Evolutionary conservation across 2,113 vertebrate genomes (phyloP).

Genomic region (Ammodramus savannarum): DNA sequence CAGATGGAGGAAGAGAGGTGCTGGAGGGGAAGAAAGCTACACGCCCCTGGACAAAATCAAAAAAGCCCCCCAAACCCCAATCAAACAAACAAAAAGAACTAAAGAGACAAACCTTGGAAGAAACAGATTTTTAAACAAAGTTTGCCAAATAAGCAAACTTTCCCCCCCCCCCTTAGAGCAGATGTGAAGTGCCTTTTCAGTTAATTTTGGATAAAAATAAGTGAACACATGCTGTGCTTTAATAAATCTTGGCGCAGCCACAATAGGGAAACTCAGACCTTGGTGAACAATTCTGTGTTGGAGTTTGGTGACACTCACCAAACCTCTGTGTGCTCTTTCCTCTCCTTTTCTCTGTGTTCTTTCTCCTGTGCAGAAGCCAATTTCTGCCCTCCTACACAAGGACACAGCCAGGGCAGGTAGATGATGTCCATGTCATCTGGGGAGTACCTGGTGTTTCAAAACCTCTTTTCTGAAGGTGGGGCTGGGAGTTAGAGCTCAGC

Average conservation of each 20-base stretch:
- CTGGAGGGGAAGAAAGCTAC: slow-evolving; percentile 26
- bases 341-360: not conserved
- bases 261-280: slow-evolving; percentile 46
- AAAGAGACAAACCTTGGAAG: slow-evolving; percentile 54
- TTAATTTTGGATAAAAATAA: slow-evolving; percentile 66
- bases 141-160: slow-evolving; percentile 70
- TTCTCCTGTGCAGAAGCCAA: not conserved
- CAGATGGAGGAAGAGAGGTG: slow-evolving; percentile 70
- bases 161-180: slow-evolving; percentile 26
- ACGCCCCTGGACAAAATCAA: not conserved
- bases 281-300: slow-evolving; percentile 28
- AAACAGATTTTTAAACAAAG: slow-evolving; percentile 76
- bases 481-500: not conserved
- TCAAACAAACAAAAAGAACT: slow-evolving; percentile 31
- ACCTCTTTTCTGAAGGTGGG: not conserved
- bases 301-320: slow-evolving; percentile 29
- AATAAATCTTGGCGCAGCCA: slow-evolving; percentile 67
- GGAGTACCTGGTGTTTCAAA: not conserved
- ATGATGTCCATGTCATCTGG: not conserved
- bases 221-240: slow-evolving; percentile 69
- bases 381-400: not conserved
- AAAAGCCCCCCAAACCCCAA: not conserved
- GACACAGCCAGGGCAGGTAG: not conserved
- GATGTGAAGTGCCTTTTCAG: slow-evolving; percentile 73
- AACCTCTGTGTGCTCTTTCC: not conserved